Base-by-base conservation (phyloP, 2,888 invertebrate genomes). In the Flexamia atlantica region DNA sequence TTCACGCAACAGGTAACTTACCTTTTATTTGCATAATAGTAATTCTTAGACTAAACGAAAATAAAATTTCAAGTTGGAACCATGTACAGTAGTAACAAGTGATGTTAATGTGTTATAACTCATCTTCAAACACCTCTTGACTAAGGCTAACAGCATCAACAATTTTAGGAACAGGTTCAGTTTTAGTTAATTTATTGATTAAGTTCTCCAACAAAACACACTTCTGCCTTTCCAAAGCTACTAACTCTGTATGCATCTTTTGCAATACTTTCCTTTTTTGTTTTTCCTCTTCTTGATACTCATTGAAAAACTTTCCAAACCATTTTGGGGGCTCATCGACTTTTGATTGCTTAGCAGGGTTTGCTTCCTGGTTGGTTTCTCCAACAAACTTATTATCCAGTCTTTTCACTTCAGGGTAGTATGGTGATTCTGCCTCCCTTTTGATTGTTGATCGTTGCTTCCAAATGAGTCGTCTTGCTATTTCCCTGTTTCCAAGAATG, bases 41-140 rank as follows among this genome's bases (percentile, higher is more conserved):
- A n/a, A n/a, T n/a, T n/a, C n/a, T n/a, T n/a, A n/a, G n/a, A n/a
- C n/a, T n/a, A n/a, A n/a, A n/a, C n/a, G n/a, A n/a, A n/a, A n/a
- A n/a, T n/a, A n/a, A n/a, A n/a, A n/a, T n/a, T n/a, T n/a, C n/a
- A n/a, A n/a, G n/a, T n/a, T n/a, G n/a, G n/a, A n/a, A n/a, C n/a
- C n/a, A n/a, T n/a, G n/a, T n/a, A n/a, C n/a, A n/a, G n/a, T n/a
- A n/a, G n/a, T n/a, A n/a, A n/a, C 36, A 36, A 36, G 5, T 36
- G 46, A 46, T 2, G n/a, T 3, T 46, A 46, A 46, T 46, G 17
- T 64, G 28, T 14, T 64, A 64, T 17, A 64, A 30, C 17, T 70
- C 70, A 40, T 70, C 40, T 40, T 70, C 70, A 70, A 70, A 70
- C 36, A 70, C 20, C 30, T 70, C 70, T 20, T 70, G 70, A n/a